Evolutionary conservation across 2,888 invertebrate species (phyloP), one percentile per base, ranked within the genome.

Genomic region (Acanthacorydalis orientalis): DNA sequence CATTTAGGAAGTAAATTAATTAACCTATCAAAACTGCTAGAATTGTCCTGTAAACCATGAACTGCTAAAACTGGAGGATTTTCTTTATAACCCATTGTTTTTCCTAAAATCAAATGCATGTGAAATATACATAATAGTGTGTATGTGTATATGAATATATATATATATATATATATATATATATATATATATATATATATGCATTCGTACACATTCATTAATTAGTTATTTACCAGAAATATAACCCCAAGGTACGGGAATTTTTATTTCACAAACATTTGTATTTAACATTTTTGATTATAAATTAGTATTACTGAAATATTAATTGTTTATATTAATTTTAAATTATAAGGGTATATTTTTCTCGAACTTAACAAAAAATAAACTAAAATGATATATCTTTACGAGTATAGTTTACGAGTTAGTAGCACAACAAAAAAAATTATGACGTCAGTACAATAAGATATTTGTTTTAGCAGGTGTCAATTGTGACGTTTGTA

Each of bases 41-140:
- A 73, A 7, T 77, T 75, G 58, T 80, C 79, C 53, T 70, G 62
- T 49, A 65, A 57, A 0, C 80, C 80, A 54, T 79, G 80, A 16
- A 75, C 63, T 4, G 73, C 66, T 16, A 80, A 57, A 8, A 78
- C 68, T 0, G 74, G 72, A 2, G 72, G 69, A 42, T 72, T 62
- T 16, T 60, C 57, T 54, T 68, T 65, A 50, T 72, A 62, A 1
- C 79, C 79, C 77, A 78, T 80, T 50, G 74, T 68, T 59, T 77
- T 68, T 14, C 72, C 78, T 78, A 60, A 7, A 65, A 23, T 23
- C 2, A 23, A 23, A 23, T 46, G 10, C 4, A 14, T 23, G 23
- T 23, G 3, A 43, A 16, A 11, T 15, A 39, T 14, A n/a, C 8
- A n/a, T 39, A 39, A 38, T 7, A 38, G 14, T 15, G 8, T 39